A percentile compares a stretch with the other conserved stretches of the same genome.
Conservation (phyloP, 2,113 vertebrate species). For the Leuciscus idus region DNA sequence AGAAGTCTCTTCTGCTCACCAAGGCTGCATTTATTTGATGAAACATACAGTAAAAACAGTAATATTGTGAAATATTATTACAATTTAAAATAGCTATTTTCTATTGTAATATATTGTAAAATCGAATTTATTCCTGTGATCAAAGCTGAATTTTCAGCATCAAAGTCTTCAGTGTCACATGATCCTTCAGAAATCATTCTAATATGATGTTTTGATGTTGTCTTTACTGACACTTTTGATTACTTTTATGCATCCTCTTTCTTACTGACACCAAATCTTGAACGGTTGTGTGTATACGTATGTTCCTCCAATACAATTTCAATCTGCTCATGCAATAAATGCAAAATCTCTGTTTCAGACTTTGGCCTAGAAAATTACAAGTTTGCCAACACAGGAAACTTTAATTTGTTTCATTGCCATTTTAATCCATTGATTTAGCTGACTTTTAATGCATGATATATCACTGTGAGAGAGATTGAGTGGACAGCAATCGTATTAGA, state of each 20-base stretch:
- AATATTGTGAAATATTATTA: too few species aligned
- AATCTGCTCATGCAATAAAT: too few species aligned
- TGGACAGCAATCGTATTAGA: background rate
- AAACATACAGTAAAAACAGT: too few species aligned
- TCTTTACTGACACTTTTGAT: background rate
- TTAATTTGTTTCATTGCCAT: background rate
- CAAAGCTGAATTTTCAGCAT: background rate
- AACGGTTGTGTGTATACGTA: background rate
- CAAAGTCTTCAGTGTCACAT: constrained; percentile 1
- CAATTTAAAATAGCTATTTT: too few species aligned
- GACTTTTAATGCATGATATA: background rate
- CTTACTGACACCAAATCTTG: background rate
- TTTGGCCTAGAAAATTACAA: background rate
- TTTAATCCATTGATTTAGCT: background rate
- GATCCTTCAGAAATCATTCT: background rate
- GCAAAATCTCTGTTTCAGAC: too few species aligned
- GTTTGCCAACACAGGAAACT: background rate
- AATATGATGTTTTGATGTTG: background rate
- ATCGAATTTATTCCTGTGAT: background rate
- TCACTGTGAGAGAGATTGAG: background rate
- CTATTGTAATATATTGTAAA: background rate
- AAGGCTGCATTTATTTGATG: too few species aligned
- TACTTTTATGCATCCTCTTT: background rate
- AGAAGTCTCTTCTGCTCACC: too few species aligned
- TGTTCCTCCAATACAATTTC: background rate